Conservation (phyloP, 2,797 vertebrate species). For the Coluber constrictor region DNA sequence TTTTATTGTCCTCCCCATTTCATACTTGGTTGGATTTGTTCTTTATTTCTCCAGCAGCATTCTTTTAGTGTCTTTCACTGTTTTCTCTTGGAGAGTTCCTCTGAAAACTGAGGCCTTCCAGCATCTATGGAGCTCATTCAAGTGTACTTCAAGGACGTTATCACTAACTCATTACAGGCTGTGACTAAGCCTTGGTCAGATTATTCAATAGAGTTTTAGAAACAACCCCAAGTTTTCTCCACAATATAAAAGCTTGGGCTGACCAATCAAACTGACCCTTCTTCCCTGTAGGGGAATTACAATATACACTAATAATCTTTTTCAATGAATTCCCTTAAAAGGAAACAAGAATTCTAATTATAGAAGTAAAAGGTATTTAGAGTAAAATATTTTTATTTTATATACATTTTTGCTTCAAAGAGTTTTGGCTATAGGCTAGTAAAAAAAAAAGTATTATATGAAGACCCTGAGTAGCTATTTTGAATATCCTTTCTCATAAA, state of each 20-base stretch:
- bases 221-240: no score
- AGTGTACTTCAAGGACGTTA: neutral
- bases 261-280: neutral
- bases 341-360: no score
- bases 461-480: neutral
- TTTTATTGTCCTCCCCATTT: neutral
- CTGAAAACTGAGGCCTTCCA: neutral
- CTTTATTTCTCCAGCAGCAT: neutral
- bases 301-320: no score
- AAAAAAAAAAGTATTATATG: neutral
- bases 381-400: neutral
- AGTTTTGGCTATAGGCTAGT: neutral
- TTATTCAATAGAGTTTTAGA: no score
- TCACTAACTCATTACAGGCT: neutral
- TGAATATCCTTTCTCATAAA: neutral
- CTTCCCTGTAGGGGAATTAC: neutral
- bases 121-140: neutral
- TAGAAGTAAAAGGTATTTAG: no score
- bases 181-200: neutral
- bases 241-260: no score
- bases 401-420: neutral
- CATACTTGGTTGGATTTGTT: neutral
- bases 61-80: neutral
- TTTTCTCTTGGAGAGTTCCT: neutral
- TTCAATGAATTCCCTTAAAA: no score